Conservation (phyloP, 2,797 vertebrate species). For the Mallotus villosus region DNA sequence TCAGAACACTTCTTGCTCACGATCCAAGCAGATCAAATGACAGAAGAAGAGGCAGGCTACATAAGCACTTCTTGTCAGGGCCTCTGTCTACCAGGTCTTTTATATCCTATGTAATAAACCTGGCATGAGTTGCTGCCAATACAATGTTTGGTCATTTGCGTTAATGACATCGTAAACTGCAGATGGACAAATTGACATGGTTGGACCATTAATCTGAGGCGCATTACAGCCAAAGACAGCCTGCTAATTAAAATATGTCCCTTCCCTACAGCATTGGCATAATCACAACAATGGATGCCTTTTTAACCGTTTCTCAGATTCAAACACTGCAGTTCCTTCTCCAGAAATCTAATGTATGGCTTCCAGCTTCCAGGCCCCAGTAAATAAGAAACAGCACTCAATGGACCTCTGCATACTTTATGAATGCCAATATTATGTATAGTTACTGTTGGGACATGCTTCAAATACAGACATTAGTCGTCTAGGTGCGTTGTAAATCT, state of each 20-base stretch:
- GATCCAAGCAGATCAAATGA: background rate
- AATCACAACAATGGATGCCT: too few relatives aligned
- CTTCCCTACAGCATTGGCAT: background rate
- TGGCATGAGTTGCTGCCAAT: constrained; percentile 22
- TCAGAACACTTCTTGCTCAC: too few relatives aligned
- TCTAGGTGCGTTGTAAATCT: background rate
- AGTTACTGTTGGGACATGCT: background rate
- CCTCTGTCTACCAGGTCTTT: constrained; percentile 28
- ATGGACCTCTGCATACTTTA: constrained; percentile 1
- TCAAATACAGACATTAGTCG: background rate
- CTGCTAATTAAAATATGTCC: background rate
- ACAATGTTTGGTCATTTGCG: constrained; percentile 24
- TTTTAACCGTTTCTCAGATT: background rate
- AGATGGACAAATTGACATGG: constrained; percentile 45
- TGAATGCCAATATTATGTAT: constrained; percentile 2
- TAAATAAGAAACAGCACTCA: background rate
- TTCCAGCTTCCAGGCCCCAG: background rate
- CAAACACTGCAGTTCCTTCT: background rate
- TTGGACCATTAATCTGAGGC: background rate
- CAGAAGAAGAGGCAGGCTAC: background rate
- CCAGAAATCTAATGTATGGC: too few relatives aligned
- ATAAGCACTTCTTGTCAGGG: constrained; percentile 26
- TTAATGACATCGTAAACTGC: constrained; percentile 39
- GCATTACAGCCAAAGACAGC: background rate
- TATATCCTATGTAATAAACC: constrained; percentile 27